Evolutionary conservation across 2,888 invertebrate genomes (phyloP), one percentile per base, ranked within the genome.

Genomic region (Hypolimnas misippus): DNA sequence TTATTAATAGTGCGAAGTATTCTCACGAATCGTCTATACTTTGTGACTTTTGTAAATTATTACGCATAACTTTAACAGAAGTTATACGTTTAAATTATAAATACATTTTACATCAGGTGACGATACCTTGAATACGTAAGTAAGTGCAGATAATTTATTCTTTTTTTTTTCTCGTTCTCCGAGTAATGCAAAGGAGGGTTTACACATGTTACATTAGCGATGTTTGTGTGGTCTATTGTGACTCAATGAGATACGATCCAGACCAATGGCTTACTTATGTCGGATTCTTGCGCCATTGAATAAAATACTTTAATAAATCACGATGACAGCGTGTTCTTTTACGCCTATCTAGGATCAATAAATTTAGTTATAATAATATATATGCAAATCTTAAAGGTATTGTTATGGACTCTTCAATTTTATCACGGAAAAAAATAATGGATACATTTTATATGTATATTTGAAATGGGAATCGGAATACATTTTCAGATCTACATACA

Each of bases 181-280:
- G n/a, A 38, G 12, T 46, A 60, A 58, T 67, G 68, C 73, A 72
- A 73, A 63, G 74, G 70, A 70, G 69, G 70, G 75, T 74, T 73
- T 73, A 72, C 72, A 72, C 73, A 73, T 70, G 12, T 46, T 38
- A 70, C 70, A 72, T 76, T 76, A 76, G 70, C 69, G 61, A 65
- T 70, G 66, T 74, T 76, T 75, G 75, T 73, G 70, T 69, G 74
- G 72, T 69, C 67, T 70, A 76, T 78, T 78, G 78, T 78, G 66
- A 56, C 71, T 61, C 69, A 72, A 70, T 76, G 75, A 79, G 69
- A 75, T 80, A 80, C 70, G 74, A 65, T 57, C 65, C 70, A 68
- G 68, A 52, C 70, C 68, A 66, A 68, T 68, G 64, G 49, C 62
- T 72, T 68, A 66, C 66, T 72, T 73, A 70, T 67, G 67, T 68